Evolutionary conservation across 1,140 invertebrate genomes (phyloP).

Genomic region (Ectropis grisescens): DNA sequence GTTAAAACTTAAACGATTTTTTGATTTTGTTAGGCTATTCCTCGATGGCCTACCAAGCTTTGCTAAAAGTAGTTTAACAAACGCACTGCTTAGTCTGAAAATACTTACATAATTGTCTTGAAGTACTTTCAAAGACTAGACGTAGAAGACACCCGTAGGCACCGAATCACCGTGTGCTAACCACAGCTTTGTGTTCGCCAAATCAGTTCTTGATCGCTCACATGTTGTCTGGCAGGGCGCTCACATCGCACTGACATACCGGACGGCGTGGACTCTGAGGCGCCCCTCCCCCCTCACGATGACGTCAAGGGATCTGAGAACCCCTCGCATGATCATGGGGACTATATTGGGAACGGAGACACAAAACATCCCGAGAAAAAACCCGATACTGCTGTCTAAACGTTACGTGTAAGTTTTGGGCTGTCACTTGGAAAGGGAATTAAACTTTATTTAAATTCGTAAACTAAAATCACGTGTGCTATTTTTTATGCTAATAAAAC

Average conservation of each 20-base stretch:
- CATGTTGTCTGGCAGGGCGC: conserved; percentile 68
- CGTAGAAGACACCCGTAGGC: too few species aligned
- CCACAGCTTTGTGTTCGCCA: too few species aligned
- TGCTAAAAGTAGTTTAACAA: too few species aligned
- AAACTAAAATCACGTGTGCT: neutral
- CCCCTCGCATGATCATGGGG: conserved; percentile 70
- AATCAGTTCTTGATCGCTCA: conserved; percentile 59
- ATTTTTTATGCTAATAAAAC: conserved; percentile 2
- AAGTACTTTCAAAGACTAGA: too few species aligned
- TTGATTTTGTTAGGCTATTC: too few species aligned
- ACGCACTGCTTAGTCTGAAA: too few species aligned
- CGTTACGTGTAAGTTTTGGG: conserved; percentile 8
- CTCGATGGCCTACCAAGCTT: too few species aligned
- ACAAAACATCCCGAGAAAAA: conserved; percentile 71
- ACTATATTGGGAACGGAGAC: conserved; percentile 72
- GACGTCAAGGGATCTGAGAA: conserved; percentile 70
- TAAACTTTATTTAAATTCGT: neutral
- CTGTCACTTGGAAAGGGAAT: conserved; percentile 9
- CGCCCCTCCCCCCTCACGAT: conserved; percentile 57
- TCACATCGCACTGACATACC: conserved; percentile 72
- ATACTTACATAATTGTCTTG: too few species aligned
- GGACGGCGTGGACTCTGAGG: conserved; percentile 62
- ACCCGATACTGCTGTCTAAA: conserved; percentile 72
- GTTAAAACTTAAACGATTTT: too few species aligned
- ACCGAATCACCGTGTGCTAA: too few species aligned